phyloP scores from a whole-genome alignment of 2,113 vertebrate species.

The Chrysemys picta region DNA sequence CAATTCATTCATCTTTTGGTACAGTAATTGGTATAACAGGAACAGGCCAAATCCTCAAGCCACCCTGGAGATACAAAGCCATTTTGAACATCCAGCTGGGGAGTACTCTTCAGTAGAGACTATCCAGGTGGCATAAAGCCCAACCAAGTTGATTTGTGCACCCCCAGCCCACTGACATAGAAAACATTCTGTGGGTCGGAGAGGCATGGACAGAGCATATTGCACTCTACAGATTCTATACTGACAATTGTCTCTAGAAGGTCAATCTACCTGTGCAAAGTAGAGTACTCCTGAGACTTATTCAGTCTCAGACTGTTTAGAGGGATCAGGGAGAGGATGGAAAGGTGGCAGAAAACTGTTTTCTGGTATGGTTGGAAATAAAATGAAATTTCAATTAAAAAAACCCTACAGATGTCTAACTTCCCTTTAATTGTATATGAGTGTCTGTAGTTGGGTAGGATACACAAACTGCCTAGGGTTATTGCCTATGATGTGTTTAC shows the following conservation, averaged over 20 bases:
- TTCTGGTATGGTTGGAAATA: background rate
- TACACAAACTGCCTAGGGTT: background rate
- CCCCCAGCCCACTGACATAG: background rate
- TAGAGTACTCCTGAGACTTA: background rate
- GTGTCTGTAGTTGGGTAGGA: background rate
- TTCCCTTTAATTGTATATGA: background rate
- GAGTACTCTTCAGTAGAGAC: background rate
- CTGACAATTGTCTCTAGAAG: fast-evolving
- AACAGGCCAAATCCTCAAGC: background rate
- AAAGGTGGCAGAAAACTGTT: background rate
- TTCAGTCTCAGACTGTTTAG: background rate
- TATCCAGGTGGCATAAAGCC: background rate
- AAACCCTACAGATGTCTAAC: background rate
- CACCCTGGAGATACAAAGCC: background rate
- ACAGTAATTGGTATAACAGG: background rate
- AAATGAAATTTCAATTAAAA: background rate
- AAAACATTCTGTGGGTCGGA: background rate
- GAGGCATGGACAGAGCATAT: background rate
- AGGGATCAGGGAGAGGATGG: background rate
- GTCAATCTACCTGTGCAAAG: background rate
- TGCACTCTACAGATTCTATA: background rate
- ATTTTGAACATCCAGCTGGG: background rate
- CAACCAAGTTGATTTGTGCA: background rate
- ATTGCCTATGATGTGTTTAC: background rate
- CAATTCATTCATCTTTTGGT: background rate